phyloP scores from a whole-genome alignment of 2,888 invertebrate genomes.

The Sinhomidia bicolor region DNA sequence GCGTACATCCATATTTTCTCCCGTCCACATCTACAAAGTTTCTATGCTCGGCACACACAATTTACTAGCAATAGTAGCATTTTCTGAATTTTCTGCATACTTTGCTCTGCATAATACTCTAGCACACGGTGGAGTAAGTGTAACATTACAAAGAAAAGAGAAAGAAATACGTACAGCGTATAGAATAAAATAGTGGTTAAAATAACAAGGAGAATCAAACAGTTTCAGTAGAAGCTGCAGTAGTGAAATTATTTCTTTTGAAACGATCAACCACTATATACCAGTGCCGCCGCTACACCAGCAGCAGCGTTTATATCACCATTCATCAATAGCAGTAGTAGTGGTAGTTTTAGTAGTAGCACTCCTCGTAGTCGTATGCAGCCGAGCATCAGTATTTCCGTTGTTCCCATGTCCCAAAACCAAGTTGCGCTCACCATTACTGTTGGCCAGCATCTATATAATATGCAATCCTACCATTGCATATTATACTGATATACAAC shows the following conservation, averaged over 20 bases:
- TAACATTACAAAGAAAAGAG: not conserved
- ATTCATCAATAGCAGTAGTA: not conserved
- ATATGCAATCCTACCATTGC: too few relatives aligned
- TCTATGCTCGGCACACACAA: not conserved
- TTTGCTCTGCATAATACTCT: not conserved
- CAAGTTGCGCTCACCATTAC: not conserved
- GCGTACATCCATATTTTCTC: not conserved
- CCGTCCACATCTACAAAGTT: not conserved
- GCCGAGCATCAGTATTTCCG: slow-evolving; percentile 66
- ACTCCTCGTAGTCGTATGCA: slow-evolving; percentile 55
- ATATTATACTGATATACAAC: not conserved
- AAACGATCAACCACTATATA: slow-evolving; percentile 33
- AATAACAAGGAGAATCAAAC: not conserved
- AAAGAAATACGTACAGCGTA: not conserved
- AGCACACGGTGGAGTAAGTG: not conserved
- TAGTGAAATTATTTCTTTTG: not conserved
- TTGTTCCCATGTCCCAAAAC: slow-evolving; percentile 62
- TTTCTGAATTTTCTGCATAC: slow-evolving; percentile 44
- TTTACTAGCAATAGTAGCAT: slow-evolving; percentile 14
- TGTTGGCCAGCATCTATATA: not conserved
- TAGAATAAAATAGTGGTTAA: not conserved
- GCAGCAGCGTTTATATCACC: not conserved
- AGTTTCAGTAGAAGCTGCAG: not conserved
- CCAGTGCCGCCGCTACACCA: too few relatives aligned
- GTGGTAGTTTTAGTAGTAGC: not conserved